Evolutionary conservation across 2,888 invertebrate genomes (phyloP).

Genomic region (Tipula lateralis): DNA sequence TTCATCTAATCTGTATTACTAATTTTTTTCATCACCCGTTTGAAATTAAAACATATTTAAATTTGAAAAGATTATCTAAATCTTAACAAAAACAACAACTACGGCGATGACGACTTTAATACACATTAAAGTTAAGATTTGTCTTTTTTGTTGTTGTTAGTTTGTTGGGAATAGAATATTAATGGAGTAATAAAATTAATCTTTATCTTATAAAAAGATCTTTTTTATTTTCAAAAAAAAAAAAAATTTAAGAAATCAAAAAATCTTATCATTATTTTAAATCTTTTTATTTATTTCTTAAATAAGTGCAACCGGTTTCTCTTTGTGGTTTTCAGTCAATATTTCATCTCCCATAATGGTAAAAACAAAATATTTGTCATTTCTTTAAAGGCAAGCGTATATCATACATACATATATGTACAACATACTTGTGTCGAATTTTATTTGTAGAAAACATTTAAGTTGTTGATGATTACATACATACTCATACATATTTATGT

Average conservation of each 20-base stretch:
- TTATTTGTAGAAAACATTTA: background rate
- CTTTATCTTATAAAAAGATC: background rate
- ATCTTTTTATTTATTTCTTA: background rate
- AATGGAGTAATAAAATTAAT: constrained; percentile 24
- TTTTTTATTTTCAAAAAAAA: background rate
- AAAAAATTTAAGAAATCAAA: background rate
- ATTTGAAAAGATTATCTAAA: background rate
- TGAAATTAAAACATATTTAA: background rate
- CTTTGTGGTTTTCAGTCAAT: background rate
- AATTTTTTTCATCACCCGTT: constrained; percentile 3
- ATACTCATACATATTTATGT: too few relatives aligned
- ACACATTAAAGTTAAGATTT: background rate
- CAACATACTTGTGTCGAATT: background rate
- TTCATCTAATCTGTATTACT: background rate
- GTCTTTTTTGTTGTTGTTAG: background rate
- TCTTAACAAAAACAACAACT: background rate
- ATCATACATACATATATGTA: background rate
- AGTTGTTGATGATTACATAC: too few relatives aligned
- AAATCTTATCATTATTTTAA: background rate
- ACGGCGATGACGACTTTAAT: background rate
- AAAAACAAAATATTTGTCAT: background rate
- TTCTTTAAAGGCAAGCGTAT: background rate
- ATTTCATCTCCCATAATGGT: constrained; percentile 19
- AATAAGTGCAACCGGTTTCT: constrained; percentile 4
- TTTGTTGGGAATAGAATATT: constrained; percentile 7